Evolutionary conservation across 2,797 vertebrate species (phyloP).

Genomic region (Myripristis jacobus): DNA sequence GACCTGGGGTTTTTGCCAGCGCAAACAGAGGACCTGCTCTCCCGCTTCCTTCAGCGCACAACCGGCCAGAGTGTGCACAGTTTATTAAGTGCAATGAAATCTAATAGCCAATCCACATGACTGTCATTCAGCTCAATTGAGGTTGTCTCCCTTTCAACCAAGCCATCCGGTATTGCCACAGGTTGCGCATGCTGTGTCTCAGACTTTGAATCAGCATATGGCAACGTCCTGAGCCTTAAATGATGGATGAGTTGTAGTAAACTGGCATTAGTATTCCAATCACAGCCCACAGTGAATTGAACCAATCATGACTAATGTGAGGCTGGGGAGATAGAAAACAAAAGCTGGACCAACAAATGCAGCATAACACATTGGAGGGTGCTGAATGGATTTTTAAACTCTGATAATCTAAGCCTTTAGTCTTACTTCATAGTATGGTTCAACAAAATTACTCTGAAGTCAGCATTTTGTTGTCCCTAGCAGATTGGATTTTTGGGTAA

Average conservation of each 20-base stretch:
- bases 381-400: conserved; percentile 39
- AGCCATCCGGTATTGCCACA: conserved; percentile 50
- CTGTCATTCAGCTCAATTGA: conserved; percentile 18
- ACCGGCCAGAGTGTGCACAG: conserved; percentile 26
- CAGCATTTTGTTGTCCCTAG: conserved; percentile 54
- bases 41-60: background rate
- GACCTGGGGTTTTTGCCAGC: conserved; percentile 24
- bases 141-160: conserved; percentile 33
- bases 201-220: conserved; percentile 63
- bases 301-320: conserved; percentile 54
- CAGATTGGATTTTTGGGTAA: conserved; percentile 70
- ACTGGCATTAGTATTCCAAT: conserved; percentile 67
- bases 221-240: conserved; percentile 56
- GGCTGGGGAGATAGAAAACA: conserved; percentile 52
- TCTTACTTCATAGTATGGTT: conserved; percentile 43
- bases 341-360: conserved; percentile 35
- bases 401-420: conserved; percentile 51
- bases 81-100: conserved; percentile 67
- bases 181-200: conserved; percentile 38
- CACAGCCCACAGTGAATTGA: conserved; percentile 37
- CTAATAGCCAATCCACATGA: conserved; percentile 34
- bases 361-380: conserved; percentile 1
- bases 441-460: conserved; percentile 47
- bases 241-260: conserved; percentile 57
- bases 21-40: conserved; percentile 21